Base-by-base conservation (phyloP, 2,888 invertebrate genomes). In the Kuschelorhynchus macadamiae region DNA sequence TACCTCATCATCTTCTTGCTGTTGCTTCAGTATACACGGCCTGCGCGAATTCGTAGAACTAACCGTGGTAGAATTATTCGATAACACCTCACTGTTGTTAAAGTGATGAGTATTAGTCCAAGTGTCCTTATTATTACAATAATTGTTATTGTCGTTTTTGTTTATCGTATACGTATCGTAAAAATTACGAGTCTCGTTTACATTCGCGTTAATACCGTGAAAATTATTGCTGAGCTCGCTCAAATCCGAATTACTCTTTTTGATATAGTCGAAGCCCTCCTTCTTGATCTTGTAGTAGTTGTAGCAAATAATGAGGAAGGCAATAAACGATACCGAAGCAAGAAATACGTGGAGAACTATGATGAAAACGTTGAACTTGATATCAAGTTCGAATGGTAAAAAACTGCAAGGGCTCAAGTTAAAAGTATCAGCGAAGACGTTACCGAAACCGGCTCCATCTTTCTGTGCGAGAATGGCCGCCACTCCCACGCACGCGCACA, bases 11-110 rank as follows among this genome's bases (percentile, higher is more conserved):
- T 72, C 60, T 17, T 71, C 70, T 12, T 71, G 72, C 56, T 72
- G 78, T 62, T 81, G 79, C 71, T 84, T 84, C 60, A 81, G 79
- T 64, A 86, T 74, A 64, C 86, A 86, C 2, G 86, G 86, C 59
- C 82, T 76, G 44, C 86, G 81, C 60, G 86, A 86, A 73, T 87
- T 86, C 16, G 86, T 86, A n/a, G 86, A 86, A 69, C 86, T 86
- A 17, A 86, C 86, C n/a, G 86, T 86, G 52, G 85, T 85, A 1
- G 85, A 86, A 12, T 85, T 81, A 72, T 85, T 86, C 12, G 86
- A 86, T 9, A 84, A 79, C 33, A 70, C 52, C 30, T 71, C 71
- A 41, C 72, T 70, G 46, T 56, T 61, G 16, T 50, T 55, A n/a
- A n/a, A n/a, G 11, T 36, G 32, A 17, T 52, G 63, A 61, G 63